These are phyloP conservation scores for Malacosoma neustria DNA, from an alignment of 2,888 invertebrate genomes.

Conservation along the genomic window DNA sequence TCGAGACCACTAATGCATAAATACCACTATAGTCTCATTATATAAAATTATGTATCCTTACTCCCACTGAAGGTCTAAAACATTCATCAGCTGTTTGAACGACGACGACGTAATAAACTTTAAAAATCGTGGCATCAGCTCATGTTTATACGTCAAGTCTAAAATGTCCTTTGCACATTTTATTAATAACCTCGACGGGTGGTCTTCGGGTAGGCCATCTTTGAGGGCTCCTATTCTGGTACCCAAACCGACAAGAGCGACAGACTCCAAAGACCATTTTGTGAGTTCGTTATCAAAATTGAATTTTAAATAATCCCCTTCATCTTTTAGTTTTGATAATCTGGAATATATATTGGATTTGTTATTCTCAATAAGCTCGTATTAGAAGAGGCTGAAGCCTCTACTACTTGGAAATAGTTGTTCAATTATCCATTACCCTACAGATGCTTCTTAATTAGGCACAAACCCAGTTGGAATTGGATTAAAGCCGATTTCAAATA, in stretches of 20 bases:
- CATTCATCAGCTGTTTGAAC: constrained; percentile 42
- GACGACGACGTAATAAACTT: constrained; percentile 35
- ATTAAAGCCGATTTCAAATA: no score
- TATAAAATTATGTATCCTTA: constrained; percentile 34
- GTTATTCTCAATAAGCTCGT: not conserved
- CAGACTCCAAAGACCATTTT: constrained; percentile 78
- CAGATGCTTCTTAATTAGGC: no score
- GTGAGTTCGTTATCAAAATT: constrained; percentile 71
- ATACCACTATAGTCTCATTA: no score
- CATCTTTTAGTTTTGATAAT: constrained; percentile 33
- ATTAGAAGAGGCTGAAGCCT: no score
- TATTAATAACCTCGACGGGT: constrained; percentile 41
- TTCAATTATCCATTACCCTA: no score
- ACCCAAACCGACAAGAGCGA: constrained; percentile 48
- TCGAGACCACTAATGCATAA: no score
- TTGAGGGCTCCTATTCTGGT: constrained; percentile 44
- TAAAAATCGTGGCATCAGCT: constrained; percentile 44
- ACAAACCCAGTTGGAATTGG: no score
- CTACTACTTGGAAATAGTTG: no score
- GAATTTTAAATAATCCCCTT: constrained; percentile 31
- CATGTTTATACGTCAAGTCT: constrained; percentile 34
- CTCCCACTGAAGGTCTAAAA: constrained; percentile 53
- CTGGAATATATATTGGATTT: constrained; percentile 25
- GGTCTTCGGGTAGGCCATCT: constrained; percentile 34
- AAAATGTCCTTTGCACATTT: constrained; percentile 38